Base-by-base conservation (phyloP, 2,797 vertebrate species). In the Notolabrus celidotus region DNA sequence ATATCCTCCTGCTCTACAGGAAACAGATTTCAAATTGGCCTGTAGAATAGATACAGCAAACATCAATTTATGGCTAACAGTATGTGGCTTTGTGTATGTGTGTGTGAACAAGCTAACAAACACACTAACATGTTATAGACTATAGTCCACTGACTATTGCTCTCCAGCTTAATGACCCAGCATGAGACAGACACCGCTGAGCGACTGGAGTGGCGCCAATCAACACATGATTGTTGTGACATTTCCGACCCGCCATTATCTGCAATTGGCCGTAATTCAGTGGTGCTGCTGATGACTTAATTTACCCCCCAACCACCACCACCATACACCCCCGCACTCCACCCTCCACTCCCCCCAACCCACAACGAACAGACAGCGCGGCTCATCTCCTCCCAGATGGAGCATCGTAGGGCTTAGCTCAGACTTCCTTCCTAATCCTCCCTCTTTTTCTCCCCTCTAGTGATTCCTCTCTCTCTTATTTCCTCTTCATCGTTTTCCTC, bases 151-250 rank as follows among this genome's bases (percentile, higher is more conserved):
- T 1, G 65, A 67, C 60, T 50, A 19, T 34, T 46, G 72, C 68
- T 64, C 58, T 66, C 42, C 39, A 56, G 73, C 60, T 69, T 72
- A 84, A 87, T 72, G 85, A 82, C 74, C 73, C 57, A 23, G 70
- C 23, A 20, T 50, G 41, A 69, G 42, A 71, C 16, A 29, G 78
- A 76, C 62, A 22, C 71, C 2, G 54, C 74, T 19, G 72, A 72
- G 60, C 11, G 61, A 66, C 76, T 65, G 53, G 62, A 81, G 57
- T 50, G 71, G 69, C 20, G 38, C 82, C 83, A 80, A 87, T 90
- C 80, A 84, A 72, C 76, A 56, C 76, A 53, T 65, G 79, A 90
- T 81, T 86, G 86, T 79, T 71, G 82, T 86, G 82, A 87, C 86
- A 86, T 89, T 92, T 91, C 67, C 70, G 46, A 65, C 72, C 25